Conservation (phyloP, 2,113 vertebrate genomes). For the Thalassoma bifasciatum region DNA sequence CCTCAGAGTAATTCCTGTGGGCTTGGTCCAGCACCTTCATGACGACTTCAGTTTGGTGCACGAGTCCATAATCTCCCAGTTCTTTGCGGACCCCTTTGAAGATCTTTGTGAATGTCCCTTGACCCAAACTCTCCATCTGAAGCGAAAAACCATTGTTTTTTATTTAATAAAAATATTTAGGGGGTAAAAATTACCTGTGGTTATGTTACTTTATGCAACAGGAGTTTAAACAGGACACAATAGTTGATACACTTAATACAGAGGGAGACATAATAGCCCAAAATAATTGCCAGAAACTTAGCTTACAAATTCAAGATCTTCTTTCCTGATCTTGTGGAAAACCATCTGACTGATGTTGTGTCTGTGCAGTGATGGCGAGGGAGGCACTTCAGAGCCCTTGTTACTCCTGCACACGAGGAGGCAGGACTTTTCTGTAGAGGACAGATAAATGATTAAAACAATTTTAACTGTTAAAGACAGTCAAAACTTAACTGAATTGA, state of each 20-base stretch:
- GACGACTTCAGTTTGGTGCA: slow-evolving; percentile 94
- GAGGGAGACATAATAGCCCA: neutral
- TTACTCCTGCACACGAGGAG: slow-evolving; percentile 93
- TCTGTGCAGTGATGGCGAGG: slow-evolving; percentile 87
- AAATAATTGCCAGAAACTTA: slow-evolving; percentile 17
- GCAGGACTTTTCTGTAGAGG: slow-evolving; percentile 91
- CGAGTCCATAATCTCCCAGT: slow-evolving; percentile 91
- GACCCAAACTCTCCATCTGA: slow-evolving; percentile 94
- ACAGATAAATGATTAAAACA: neutral
- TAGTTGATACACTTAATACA: neutral
- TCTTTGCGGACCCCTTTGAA: slow-evolving; percentile 94
- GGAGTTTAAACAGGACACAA: no score
- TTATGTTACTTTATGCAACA: neutral
- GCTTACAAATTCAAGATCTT: slow-evolving; percentile 94
- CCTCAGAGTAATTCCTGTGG: slow-evolving; percentile 97
- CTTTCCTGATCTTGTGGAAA: slow-evolving; percentile 97
- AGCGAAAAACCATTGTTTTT: slow-evolving; percentile 8
- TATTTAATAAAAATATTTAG: no score
- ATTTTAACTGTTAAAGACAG: no score
- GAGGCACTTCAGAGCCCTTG: slow-evolving; percentile 86
- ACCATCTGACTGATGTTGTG: slow-evolving; percentile 97
- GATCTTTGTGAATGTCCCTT: slow-evolving; percentile 97
- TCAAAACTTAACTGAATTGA: neutral
- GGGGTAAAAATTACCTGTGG: neutral
- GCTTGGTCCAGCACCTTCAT: slow-evolving; percentile 95